Conservation (phyloP, 2,888 invertebrate species). For the Platerodrilus igneus region DNA sequence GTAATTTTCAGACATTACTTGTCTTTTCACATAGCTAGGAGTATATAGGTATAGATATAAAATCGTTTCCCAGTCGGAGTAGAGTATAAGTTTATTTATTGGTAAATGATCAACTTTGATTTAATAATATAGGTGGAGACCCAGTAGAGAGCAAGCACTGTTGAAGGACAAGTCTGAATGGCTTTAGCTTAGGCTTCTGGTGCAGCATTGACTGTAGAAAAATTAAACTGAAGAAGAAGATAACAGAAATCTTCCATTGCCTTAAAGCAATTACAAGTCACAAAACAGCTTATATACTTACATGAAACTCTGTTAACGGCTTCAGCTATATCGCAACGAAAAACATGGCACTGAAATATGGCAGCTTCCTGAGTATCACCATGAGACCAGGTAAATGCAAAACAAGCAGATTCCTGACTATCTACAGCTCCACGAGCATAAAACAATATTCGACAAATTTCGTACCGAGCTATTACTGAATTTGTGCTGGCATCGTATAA, state of each 20-base stretch:
- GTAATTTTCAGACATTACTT: no score
- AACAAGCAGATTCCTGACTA: constrained; percentile 85
- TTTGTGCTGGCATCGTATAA: constrained; percentile 79
- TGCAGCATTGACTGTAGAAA: neutral
- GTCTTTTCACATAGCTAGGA: no score
- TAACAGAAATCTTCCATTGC: neutral
- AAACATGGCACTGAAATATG: constrained; percentile 95
- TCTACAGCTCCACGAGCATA: constrained; percentile 87
- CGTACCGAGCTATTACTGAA: constrained; percentile 80
- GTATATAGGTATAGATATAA: no score
- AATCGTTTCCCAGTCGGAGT: no score
- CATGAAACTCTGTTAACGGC: constrained; percentile 78
- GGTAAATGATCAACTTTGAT: no score
- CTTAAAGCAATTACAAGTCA: constrained; percentile 4
- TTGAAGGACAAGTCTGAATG: no score
- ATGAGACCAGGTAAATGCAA: constrained; percentile 96
- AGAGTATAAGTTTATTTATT: no score
- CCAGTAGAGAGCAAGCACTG: no score
- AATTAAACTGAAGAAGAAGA: constrained; percentile 3
- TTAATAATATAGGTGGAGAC: no score
- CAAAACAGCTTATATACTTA: constrained; percentile 43
- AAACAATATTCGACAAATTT: constrained; percentile 89
- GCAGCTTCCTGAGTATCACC: constrained; percentile 84
- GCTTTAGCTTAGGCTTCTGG: no score
- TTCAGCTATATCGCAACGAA: constrained; percentile 91